Evolutionary conservation across 1,140 invertebrate species (phyloP), one percentile per base, ranked within the genome.

Genomic region (Bathynomus jamesi): DNA sequence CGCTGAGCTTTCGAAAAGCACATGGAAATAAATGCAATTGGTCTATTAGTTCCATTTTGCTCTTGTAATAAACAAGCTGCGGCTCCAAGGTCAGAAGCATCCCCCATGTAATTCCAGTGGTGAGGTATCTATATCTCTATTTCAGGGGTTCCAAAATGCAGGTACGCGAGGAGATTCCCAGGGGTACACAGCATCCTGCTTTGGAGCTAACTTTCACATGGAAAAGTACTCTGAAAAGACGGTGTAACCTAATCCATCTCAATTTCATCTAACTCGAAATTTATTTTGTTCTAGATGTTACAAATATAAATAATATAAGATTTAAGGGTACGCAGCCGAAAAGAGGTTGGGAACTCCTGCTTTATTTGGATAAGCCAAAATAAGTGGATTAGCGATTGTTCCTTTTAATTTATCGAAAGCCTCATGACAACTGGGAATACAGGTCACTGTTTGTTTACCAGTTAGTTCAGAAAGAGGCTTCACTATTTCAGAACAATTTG

Each of bases 61-160:
- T 53, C 13, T 17, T 67, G 66, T 7, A 25, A 1, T 21, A 46
- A 46, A 46, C 66, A 67, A 2, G 66, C 31, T 4, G 30, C 32
- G 7, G 66, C 66, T 2, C 66, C 66, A 7, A 17, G 5, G 11
- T 53, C 31, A n/a, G 66, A 67, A 21, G 66, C 66, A 46, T 67
- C n/a, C 31, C n/a, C 32, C 66, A 67, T 67, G 27, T 21, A 67
- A 46, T 21, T 65, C 64, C 8, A 65, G 27, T 30, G 64, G n/a
- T n/a, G n/a, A n/a, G n/a, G n/a, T n/a, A n/a, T n/a, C n/a, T n/a
- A n/a, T n/a, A n/a, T n/a, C n/a, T n/a, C n/a, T n/a, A n/a, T n/a
- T n/a, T n/a, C n/a, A n/a, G n/a, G n/a, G n/a, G n/a, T n/a, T n/a
- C n/a, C n/a, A n/a, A n/a, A n/a, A n/a, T n/a, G n/a, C n/a, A n/a